Conservation (phyloP, 2,797 vertebrate species). For the Peromyscus melanophrys region DNA sequence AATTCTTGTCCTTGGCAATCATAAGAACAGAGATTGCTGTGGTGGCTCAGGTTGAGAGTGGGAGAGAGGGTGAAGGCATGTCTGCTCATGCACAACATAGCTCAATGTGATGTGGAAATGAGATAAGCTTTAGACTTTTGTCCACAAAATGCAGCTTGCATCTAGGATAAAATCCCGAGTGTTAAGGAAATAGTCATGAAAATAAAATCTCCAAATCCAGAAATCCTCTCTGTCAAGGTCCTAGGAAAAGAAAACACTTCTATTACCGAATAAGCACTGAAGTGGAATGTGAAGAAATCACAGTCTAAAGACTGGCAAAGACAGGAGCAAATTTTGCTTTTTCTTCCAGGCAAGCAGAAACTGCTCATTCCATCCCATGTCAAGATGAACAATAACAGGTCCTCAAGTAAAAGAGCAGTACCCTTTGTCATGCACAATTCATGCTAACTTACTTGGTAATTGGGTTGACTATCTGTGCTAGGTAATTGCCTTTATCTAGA, state of each 20-base stretch:
- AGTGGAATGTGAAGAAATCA: background rate
- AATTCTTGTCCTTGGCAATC: background rate
- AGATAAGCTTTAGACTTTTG: background rate
- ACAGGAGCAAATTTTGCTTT: background rate
- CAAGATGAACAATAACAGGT: background rate
- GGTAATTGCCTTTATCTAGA: background rate
- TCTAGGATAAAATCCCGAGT: background rate
- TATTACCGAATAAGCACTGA: background rate
- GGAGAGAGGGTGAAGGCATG: background rate
- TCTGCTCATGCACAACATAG: background rate
- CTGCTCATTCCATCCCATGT: background rate
- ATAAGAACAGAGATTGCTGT: background rate
- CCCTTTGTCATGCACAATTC: background rate
- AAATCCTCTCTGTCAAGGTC: background rate
- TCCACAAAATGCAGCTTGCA: background rate
- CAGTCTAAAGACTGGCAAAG: background rate
- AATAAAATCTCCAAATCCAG: background rate
- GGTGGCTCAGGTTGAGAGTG: too few relatives aligned
- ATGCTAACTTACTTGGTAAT: background rate
- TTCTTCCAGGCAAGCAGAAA: background rate
- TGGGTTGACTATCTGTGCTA: background rate
- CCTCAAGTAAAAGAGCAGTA: background rate
- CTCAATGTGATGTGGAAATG: background rate
- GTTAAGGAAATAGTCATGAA: background rate
- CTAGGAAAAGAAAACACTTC: background rate